Percentiles rank a stretch among this genome's conserved stretches.
Conservation (phyloP, 2,888 invertebrate species). For the Phortica magna region DNA sequence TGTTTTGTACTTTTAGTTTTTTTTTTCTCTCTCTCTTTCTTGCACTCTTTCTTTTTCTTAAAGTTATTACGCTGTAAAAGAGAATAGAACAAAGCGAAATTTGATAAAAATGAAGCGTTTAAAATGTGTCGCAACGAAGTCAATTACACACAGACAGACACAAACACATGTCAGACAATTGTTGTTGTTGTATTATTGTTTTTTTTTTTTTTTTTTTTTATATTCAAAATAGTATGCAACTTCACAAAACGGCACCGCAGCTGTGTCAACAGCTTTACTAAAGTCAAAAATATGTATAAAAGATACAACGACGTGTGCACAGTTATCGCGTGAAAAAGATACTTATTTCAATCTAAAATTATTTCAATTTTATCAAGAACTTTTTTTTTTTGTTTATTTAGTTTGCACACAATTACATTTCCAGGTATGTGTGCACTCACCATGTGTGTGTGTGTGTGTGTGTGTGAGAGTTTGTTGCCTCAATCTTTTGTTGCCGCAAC, state of each 20-base stretch:
- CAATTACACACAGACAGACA: neutral
- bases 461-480: conserved; percentile 62
- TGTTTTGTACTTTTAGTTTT: conserved; percentile 51
- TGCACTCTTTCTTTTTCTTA: conserved; percentile 44
- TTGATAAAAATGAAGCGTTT: conserved; percentile 44
- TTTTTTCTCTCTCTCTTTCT: conserved; percentile 44
- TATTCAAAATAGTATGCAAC: neutral
- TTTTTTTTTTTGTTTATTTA: conserved; percentile 8
- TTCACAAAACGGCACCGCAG: conserved; percentile 42
- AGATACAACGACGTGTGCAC: conserved; percentile 26
- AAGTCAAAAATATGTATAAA: conserved; percentile 21
- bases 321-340: conserved; percentile 2
- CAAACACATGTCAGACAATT: conserved; percentile 2
- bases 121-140: conserved; percentile 1
- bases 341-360: conserved; percentile 26
- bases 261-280: conserved; percentile 48
- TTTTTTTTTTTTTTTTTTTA: neutral
- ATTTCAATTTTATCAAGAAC: conserved; percentile 12
- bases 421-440: conserved; percentile 49
- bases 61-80: conserved; percentile 62
- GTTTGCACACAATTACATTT: conserved; percentile 43
- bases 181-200: neutral
- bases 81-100: conserved; percentile 47
- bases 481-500: conserved; percentile 63
- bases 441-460: neutral